These are phyloP conservation scores for Capreolus pygargus DNA, from an alignment of 2,113 vertebrate genomes.

Conservation along the genomic window DNA sequence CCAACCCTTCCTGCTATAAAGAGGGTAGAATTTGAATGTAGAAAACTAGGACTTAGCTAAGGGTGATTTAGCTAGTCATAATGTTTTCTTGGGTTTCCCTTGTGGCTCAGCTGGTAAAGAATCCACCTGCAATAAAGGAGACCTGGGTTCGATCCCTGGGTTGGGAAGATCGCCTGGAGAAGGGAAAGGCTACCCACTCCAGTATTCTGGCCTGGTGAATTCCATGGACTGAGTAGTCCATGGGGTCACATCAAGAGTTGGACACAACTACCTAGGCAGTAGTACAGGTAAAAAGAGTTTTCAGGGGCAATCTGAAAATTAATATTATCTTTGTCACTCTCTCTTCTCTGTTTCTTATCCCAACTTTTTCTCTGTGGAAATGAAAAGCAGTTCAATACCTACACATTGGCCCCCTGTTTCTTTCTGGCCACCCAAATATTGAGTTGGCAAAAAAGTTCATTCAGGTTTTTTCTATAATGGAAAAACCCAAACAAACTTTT, in stretches of 20 bases:
- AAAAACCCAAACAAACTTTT: not conserved
- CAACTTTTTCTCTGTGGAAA: not conserved
- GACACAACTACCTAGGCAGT: not conserved
- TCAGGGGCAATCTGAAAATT: not conserved
- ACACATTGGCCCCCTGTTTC: not conserved
- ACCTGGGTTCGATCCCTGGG: not conserved
- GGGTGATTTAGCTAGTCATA: not conserved
- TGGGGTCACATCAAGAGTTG: not conserved
- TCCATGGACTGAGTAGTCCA: not conserved
- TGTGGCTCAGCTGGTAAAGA: not conserved
- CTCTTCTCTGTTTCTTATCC: not conserved
- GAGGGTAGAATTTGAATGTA: not conserved
- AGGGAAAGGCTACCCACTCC: not conserved
- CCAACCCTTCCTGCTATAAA: not conserved
- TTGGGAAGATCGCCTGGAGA: not conserved
- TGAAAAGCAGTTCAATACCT: not conserved
- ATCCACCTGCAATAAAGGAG: not conserved
- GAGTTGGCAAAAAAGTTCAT: not conserved
- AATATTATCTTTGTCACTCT: not conserved
- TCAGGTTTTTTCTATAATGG: not conserved
- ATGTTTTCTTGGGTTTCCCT: not conserved
- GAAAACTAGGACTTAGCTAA: not conserved
- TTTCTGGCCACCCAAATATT: not conserved
- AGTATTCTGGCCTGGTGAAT: not conserved
- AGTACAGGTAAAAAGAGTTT: not conserved